Base-by-base conservation (phyloP, 1,140 invertebrate genomes). In the Rhizoglyphus robini region DNA sequence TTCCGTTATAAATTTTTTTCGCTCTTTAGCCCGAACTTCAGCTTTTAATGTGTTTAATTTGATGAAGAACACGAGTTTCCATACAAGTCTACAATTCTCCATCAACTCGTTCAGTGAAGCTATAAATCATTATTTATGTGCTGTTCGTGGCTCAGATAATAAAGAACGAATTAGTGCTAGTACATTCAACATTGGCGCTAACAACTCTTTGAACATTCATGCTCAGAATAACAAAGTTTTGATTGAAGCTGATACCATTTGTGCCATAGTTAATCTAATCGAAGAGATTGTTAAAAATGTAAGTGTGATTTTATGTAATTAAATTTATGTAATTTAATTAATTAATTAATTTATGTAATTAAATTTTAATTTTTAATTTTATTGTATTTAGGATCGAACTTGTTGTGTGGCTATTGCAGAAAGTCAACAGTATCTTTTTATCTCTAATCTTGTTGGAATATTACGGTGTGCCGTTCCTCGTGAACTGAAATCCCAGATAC, bases 51-150 rank as follows among this genome's bases (percentile, higher is more conserved):
- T 69, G 13, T 71, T 65, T 29, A 68, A 70, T 49, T 36, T 66
- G 34, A 60, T 71, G 5, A 63, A 63, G 34, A 65, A 29, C 38
- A 38, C 34, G 47, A 47, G 23, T 25, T 49, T 68, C 36, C 31
- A 54, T 36, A 32, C 61, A 47, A 63, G 36, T 15, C 30, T 30
- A 18, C 60, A 63, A 48, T 68, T 90, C 18, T 88, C 86, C 0
- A 90, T 88, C 86, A 87, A 92, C 72, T 88, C 92, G 72, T 90
- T 96, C 73, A 92, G 96, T 70, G 80, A 79, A 4, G 89, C 90
- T 0, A 79, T 96, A 41, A 82, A 83, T 63, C 83, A 86, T 68
- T 95, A 83, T 72, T 81, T 79, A 67, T 76, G 31, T 38, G n/a
- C 66, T 18, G 20, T 68, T 4, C 70, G 48, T 81, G 78, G 71